Evolutionary conservation across 2,113 vertebrate genomes (phyloP).

Genomic region (Vulpes vulpes): DNA sequence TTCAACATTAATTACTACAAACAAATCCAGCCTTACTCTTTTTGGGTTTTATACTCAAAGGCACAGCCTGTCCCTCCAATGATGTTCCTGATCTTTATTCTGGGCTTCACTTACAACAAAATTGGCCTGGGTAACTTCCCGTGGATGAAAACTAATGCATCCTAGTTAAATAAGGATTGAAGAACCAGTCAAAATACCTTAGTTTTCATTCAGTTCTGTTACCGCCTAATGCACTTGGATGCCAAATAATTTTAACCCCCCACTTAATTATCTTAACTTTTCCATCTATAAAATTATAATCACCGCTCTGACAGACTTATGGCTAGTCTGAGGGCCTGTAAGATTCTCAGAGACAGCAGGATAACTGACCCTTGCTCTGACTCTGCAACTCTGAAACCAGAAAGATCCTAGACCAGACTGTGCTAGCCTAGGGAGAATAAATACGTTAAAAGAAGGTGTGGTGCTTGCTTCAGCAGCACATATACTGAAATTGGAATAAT

Average conservation of each 20-base stretch:
- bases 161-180: background rate
- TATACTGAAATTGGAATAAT: background rate
- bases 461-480: background rate
- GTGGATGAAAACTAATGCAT: background rate
- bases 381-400: background rate
- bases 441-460: background rate
- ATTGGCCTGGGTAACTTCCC: background rate
- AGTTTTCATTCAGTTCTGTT: background rate
- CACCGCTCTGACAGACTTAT: background rate
- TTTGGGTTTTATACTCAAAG: conserved; percentile 14
- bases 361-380: background rate
- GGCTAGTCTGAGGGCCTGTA: background rate
- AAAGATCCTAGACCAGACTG: background rate
- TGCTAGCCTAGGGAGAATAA: background rate
- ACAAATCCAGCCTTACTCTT: background rate
- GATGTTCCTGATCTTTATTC: background rate
- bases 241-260: conserved; percentile 23
- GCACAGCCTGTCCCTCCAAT: background rate
- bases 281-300: background rate
- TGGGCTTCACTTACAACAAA: background rate
- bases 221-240: background rate
- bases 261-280: conserved; percentile 12
- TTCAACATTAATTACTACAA: background rate
- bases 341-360: conserved; percentile 1
- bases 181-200: background rate